Conservation (phyloP, 1,140 invertebrate genomes). For the Hetaerina americana region DNA sequence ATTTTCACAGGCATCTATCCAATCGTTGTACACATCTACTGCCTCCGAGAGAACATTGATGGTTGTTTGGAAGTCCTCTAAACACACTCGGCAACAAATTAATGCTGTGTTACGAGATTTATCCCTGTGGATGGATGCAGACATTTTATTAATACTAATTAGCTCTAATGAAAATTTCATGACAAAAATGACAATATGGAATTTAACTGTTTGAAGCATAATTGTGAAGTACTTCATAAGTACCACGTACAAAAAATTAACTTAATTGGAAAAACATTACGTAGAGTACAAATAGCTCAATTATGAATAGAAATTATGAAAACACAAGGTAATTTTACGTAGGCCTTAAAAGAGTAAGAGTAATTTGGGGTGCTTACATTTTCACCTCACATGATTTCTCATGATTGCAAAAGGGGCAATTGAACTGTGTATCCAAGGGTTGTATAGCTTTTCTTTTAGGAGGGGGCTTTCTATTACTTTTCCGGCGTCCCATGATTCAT, state of each 20-base stretch:
- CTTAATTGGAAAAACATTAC: no score
- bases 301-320: no score
- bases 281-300: no score
- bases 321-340: no score
- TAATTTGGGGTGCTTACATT: conserved; percentile 87
- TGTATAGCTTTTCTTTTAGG: conserved; percentile 88
- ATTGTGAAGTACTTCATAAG: no score
- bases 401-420: conserved; percentile 99
- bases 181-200: no score
- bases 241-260: no score
- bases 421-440: conserved; percentile 90
- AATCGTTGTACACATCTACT: conserved; percentile 98
- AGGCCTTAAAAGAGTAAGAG: no score
- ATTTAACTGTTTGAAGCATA: no score
- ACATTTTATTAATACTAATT: background rate
- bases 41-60: conserved; percentile 95
- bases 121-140: conserved; percentile 57
- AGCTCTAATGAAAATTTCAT: no score
- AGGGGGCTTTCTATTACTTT: conserved; percentile 94
- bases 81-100: conserved; percentile 87
- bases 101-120: conserved; percentile 79
- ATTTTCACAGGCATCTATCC: conserved; percentile 96
- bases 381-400: conserved; percentile 99
- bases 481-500: conserved; percentile 75
- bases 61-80: conserved; percentile 92